phyloP scores from a whole-genome alignment of 37 sponge, comb jelly and placozoan genomes.

The Dysidea cf. avara region DNA sequence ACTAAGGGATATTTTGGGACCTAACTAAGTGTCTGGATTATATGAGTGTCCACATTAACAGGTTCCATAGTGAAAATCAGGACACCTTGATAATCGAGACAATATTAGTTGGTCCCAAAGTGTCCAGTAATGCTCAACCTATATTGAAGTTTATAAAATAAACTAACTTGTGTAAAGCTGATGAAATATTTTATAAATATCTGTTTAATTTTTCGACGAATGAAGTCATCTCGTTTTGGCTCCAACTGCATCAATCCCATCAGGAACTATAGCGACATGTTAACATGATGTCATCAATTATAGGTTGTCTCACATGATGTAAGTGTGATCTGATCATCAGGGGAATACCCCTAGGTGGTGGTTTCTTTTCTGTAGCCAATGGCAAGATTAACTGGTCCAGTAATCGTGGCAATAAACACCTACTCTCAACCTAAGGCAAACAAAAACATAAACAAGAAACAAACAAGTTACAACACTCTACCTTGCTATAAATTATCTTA shows the following conservation, averaged over 20 bases:
- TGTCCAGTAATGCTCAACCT: too few species aligned
- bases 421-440: slow-evolving; percentile 12
- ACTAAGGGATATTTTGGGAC: too few species aligned
- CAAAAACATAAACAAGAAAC: background rate
- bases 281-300: background rate
- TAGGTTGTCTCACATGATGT: slow-evolving; percentile 20
- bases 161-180: slow-evolving; percentile 25
- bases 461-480: background rate
- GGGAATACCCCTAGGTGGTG: slow-evolving; percentile 2
- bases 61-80: too few species aligned
- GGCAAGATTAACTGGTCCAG: slow-evolving; percentile 42
- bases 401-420: slow-evolving; percentile 44
- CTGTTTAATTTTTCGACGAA: slow-evolving; percentile 47
- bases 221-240: slow-evolving; percentile 45
- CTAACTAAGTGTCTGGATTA: too few species aligned
- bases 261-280: slow-evolving; percentile 19
- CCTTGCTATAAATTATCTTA: slow-evolving; percentile 44
- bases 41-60: too few species aligned
- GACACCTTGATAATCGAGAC: too few species aligned
- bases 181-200: slow-evolving; percentile 49
- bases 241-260: slow-evolving; percentile 40
- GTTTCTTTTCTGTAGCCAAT: background rate
- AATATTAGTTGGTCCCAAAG: too few species aligned
- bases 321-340: background rate
- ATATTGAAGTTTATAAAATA: too few species aligned